Percentiles rank a stretch among this genome's conserved stretches.
These are phyloP conservation scores for Poecile montanus DNA, from an alignment of 2,797 vertebrate genomes.

Conservation along the genomic window DNA sequence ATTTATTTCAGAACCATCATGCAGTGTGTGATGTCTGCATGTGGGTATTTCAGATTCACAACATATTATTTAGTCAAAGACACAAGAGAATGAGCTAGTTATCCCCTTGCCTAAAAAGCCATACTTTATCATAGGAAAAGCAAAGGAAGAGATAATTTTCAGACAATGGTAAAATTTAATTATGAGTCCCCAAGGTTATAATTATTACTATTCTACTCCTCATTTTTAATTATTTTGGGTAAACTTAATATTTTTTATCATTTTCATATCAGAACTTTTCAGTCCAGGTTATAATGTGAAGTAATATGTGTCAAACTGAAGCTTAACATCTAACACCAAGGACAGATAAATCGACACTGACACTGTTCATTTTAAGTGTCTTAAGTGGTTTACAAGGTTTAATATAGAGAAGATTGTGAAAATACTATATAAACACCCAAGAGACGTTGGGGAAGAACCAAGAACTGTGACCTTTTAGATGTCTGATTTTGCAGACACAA, in stretches of 20 bases:
- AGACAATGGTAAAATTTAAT: neutral
- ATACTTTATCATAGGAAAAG: neutral
- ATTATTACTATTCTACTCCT: neutral
- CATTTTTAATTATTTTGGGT: neutral
- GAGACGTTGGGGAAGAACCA: neutral
- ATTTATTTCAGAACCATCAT: neutral
- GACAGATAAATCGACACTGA: neutral
- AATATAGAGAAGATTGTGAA: conserved; percentile 1
- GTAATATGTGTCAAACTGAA: neutral
- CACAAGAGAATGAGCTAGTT: neutral
- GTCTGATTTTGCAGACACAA: conserved; percentile 43
- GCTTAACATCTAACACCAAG: neutral
- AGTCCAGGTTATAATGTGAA: neutral
- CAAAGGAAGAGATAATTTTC: neutral
- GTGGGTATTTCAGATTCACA: neutral
- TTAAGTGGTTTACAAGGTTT: neutral
- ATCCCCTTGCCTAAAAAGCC: neutral
- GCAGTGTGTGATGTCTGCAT: neutral
- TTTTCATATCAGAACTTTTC: neutral
- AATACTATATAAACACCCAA: neutral
- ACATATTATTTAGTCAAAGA: neutral
- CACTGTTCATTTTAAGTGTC: neutral
- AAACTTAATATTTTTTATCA: neutral
- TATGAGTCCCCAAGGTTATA: neutral
- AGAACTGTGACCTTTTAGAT: conserved; percentile 4